Base-by-base conservation (phyloP, 2,888 invertebrate species). In the Argyra leucocephala region DNA sequence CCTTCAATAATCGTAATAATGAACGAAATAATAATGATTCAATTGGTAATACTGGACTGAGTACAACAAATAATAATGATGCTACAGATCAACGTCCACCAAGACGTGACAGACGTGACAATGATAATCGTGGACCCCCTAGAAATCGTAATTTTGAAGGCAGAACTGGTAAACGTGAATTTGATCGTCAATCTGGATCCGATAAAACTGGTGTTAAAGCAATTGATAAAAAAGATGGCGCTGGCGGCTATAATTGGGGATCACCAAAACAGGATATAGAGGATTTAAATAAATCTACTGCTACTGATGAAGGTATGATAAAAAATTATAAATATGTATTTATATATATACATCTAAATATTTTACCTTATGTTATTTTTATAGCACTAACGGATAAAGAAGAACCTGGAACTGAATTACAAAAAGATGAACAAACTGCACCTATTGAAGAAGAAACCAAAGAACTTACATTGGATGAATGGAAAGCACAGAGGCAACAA, bases 161-260 rank as follows among this genome's bases (percentile, higher is more conserved):
- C 65, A 80, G 83, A 62, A 85, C 90, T 74, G 91, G 92, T 71
- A 94, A 93, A 81, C 86, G 96, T 63, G 96, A 96, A 82, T 96
- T 91, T 78, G 96, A 96, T 81, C 87, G 96, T 72, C 91, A 95
- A 79, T 95, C 95, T 74, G 96, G 96, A 72, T 94, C 93, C 68
- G 95, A 95, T 80, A 93, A 91, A 83, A 95, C 94, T 76, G 95
- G 96, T 74, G 88, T 96, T 70, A 96, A 96, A 82, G 86, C 94
- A 69, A 86, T 93, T 73, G 96, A 96, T 80, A 96, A 96, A 82
- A 23, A 23, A 22, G 95, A 96, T 74, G 96, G 96, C 73, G 91
- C 88, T 79, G 96, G 96, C 70, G 89, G 94, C 71, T 93, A 93
- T 80, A 96, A 96, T 83, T 96, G 96, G 96, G 96, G 96, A 73